phyloP scores from a whole-genome alignment of 2,888 invertebrate genomes.

The Zaprionus bogoriensis region DNA sequence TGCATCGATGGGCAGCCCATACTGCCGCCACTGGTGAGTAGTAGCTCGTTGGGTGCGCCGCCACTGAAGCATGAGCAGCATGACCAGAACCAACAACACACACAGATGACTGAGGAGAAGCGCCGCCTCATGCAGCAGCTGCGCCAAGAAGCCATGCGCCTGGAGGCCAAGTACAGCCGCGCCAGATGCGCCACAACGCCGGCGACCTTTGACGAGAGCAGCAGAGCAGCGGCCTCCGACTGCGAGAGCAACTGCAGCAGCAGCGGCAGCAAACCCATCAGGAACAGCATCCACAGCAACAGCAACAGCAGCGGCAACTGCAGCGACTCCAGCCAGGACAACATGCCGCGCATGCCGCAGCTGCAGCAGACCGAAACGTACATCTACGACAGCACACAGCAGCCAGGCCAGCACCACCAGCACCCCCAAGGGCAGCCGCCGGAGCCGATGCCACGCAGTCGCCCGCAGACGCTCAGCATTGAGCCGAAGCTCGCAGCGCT shows the following conservation, averaged over 20 bases:
- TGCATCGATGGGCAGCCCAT: slow-evolving; percentile 81
- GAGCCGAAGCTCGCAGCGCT: slow-evolving; percentile 8
- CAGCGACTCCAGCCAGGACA: slow-evolving; percentile 15
- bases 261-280: not conserved
- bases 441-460: slow-evolving; percentile 11
- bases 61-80: slow-evolving; percentile 33
- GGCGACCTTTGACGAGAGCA: not conserved
- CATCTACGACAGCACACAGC: slow-evolving; percentile 76
- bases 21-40: slow-evolving; percentile 80
- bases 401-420: no score
- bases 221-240: not conserved
- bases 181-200: slow-evolving; percentile 14
- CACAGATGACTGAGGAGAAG: slow-evolving; percentile 80
- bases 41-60: slow-evolving; percentile 18
- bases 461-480: slow-evolving; percentile 43
- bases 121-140: slow-evolving; percentile 69
- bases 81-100: not conserved
- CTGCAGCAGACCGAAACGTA: slow-evolving; percentile 77
- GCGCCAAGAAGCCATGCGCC: slow-evolving; percentile 66
- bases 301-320: slow-evolving; percentile 3
- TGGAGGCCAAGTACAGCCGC: slow-evolving; percentile 59
- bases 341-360: slow-evolving; percentile 49
- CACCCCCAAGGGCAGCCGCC: no score
- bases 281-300: slow-evolving; percentile 5
- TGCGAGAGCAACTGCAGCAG: slow-evolving; percentile 1